Base-by-base conservation (phyloP, 2,888 invertebrate species). In the Phlogophora meticulosa region DNA sequence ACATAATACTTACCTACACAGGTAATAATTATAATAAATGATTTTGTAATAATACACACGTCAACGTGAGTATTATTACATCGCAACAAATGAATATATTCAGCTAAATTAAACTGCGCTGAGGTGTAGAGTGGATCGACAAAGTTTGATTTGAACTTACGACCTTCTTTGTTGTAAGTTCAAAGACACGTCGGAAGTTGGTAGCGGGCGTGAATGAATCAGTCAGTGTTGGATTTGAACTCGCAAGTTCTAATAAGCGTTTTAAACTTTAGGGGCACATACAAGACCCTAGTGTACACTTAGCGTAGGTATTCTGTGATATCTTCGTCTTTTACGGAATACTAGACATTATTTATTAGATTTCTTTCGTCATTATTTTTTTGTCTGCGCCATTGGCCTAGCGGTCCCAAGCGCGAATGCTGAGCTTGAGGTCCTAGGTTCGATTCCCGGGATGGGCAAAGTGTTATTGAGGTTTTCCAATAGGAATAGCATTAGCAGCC, bases 131-230 rank as follows among this genome's bases (percentile, higher is more conserved):
- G 4, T 20, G 13, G 15, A 34, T 55, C 49, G 38, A 24, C 40
- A 40, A 51, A 66, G 34, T 74, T 65, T 20, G 45, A 51, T 17
- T 51, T 74, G 74, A 70, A 74, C 70, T 70, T 51, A 17, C 32
- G 55, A 74, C 74, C 74, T 70, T 56, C 51, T 70, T 74, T 69
- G 52, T 63, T 22, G 52, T 22, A 20, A 73, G 48, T 70, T 64
- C 32, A 70, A 36, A 65, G 73, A 65, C 53, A 20, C 53, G 38
- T 10, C 42, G 38, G 34, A 49, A 55, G 42, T 64, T 42, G 36
- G 38, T 43, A 71, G 28, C 20, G n/a, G 40, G 34, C 51, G 64
- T 72, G 52, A 36, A 52, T 52, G 63, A 43, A 72, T 72, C 32
- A n/a, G 11, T 22, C 4, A 43, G 24, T 52, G 20, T 67, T 38